These are phyloP conservation scores for Uria lomvia DNA, from an alignment of 2,113 vertebrate genomes.

Conservation along the genomic window DNA sequence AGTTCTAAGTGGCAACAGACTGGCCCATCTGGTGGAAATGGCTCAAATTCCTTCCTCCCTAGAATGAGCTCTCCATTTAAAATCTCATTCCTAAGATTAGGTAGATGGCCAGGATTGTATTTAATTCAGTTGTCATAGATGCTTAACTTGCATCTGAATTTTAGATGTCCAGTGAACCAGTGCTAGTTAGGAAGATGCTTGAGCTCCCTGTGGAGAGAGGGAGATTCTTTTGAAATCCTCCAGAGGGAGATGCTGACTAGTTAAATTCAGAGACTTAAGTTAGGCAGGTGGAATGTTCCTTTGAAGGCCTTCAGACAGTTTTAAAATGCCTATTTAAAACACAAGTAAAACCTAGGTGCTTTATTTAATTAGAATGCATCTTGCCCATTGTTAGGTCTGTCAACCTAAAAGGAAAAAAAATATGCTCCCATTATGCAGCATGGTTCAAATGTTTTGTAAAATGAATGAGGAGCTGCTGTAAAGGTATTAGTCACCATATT, in stretches of 20 bases:
- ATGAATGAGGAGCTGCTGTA: background rate
- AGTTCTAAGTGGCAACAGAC: background rate
- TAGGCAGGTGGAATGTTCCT: background rate
- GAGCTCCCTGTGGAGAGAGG: background rate
- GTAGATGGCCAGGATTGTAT: background rate
- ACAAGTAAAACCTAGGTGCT: background rate
- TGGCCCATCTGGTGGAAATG: background rate
- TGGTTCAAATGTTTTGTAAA: background rate
- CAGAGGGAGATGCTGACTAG: background rate
- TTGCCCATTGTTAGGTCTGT: background rate
- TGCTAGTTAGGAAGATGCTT: background rate
- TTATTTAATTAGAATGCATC: background rate
- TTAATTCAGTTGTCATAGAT: background rate
- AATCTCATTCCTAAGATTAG: background rate
- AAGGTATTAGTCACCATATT: background rate
- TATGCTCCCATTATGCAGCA: background rate
- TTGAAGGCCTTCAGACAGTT: background rate
- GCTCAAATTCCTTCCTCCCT: background rate
- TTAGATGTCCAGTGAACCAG: background rate
- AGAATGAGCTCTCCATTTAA: background rate
- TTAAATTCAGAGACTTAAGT: background rate
- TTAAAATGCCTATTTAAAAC: background rate
- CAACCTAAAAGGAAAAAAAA: background rate
- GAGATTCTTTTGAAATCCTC: background rate
- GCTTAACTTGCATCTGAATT: background rate